Evolutionary conservation across 2,888 invertebrate genomes (phyloP), one percentile per base, ranked within the genome.

Genomic region (Drosophila anomalata): DNA sequence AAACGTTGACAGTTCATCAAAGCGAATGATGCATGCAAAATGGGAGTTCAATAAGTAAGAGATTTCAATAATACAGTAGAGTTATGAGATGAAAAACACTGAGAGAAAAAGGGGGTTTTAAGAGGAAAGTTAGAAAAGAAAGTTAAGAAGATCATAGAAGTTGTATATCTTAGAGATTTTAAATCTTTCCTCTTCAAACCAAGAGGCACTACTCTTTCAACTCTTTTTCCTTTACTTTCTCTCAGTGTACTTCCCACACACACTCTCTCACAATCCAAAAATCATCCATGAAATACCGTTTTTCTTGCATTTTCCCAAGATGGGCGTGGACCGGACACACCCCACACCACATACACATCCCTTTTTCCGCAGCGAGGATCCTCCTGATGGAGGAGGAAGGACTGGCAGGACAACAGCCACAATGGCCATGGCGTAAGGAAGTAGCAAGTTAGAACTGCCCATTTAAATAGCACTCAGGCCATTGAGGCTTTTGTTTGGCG

Each of bases 21-120:
- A 86, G 68, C 85, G 89, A 85, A 90, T 90, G 89, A 90, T 85
- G 88, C 90, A 86, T 90, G 81, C 73, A 86, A 88, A 90, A 89
- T 90, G 66, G 72, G 66, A 61, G 42, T 60, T 54, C 36, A 17
- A 17, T 17, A 17, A 17, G 17, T 17, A 17, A 17, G 17, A 17
- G 17, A 17, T 17, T 17, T 17, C 17, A 17, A 17, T 17, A 17
- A 17, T 17, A 17, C 17, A 22, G 12, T 12, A 12, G 22, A 44
- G 22, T 44, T 20, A 44, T 44, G 9, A 44, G 12, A 20, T 11
- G 17, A 11, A 22, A 2, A 2, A 12, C 44, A 44, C 44, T 22
- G 44, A 12, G 22, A 22, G 12, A 44, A 22, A 42, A 24, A 4
- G 20, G 22, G 22, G 22, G 0, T 0, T 3, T 22, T 22, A 22